phyloP scores from a whole-genome alignment of 2,888 invertebrate species.

The Acrobasis repandana region DNA sequence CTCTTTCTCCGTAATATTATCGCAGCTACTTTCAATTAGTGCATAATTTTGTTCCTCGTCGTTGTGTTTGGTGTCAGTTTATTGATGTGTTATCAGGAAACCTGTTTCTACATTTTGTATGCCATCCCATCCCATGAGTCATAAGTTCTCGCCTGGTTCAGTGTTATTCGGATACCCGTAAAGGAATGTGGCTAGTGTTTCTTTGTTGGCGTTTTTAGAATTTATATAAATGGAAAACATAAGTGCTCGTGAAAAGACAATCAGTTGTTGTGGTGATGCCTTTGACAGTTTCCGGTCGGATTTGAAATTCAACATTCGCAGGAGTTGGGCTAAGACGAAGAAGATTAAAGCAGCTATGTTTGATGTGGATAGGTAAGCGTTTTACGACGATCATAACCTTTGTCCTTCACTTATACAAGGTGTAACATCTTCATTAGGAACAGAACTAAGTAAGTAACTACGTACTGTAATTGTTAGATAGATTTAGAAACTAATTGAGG shows the following conservation, averaged over 20 bases:
- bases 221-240: not conserved
- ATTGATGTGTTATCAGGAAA: conserved; percentile 28
- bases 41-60: conserved; percentile 23
- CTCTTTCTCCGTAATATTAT: conserved; percentile 1
- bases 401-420: too few species aligned
- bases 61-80: conserved; percentile 31
- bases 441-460: too few species aligned
- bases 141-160: conserved; percentile 31
- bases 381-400: conserved; percentile 3
- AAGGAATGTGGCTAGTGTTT: conserved; percentile 28
- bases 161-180: conserved; percentile 39
- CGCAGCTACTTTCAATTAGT: conserved; percentile 14
- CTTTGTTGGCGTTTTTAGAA: conserved; percentile 22
- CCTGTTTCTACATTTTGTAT: conserved; percentile 32
- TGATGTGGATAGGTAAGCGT: conserved; percentile 59
- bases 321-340: conserved; percentile 61
- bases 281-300: conserved; percentile 47
- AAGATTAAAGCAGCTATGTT: conserved; percentile 52
- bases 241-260: conserved; percentile 38
- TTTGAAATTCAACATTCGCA: conserved; percentile 50
- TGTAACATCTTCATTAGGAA: too few species aligned
- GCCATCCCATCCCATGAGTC: conserved; percentile 36
- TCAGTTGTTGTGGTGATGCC: conserved; percentile 54
- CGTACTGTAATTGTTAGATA: too few species aligned
- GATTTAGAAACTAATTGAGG: too few species aligned